Evolutionary conservation across 2,797 vertebrate species (phyloP), one percentile per base, ranked within the genome.

Genomic region (Enteromius anoplus): DNA sequence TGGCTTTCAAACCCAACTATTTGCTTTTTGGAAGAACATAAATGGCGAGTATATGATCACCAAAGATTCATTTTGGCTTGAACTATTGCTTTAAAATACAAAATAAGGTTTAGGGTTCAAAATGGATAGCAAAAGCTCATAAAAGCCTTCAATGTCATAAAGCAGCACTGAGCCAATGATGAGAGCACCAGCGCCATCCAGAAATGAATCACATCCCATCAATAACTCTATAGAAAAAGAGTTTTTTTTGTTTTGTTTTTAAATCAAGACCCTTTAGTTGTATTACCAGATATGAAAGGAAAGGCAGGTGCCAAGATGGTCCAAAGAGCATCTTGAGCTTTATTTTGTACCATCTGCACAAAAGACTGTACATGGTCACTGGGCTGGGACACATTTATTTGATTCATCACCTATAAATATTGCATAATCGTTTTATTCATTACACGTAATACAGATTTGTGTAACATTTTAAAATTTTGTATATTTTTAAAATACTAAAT

Each of bases 261-360:
- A 70, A 58, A 80, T 80, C 78, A 60, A 80, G 70, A 70, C 2
- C 9, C 78, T 70, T 80, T 40, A 80, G 78, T 3, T 69, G 34
- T 45, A 34, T 51, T 55, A 45, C 23, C 34, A 45, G 51, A 80
- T 7, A 66, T 51, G 17, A 65, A 64, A 47, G 9, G 12, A n/a
- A 17, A 47, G 23, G 45, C 40, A 78, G 58, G 15, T 64, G 23
- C 58, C 23, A 77, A 15, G 40, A 62, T 42, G 15, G 37, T 37
- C 19, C 3, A 11, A 65, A 65, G 17, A 65, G 32, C 32, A 65
- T 10, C 15, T 19, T 66, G 64, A 21, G 64, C 32, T 66, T 66
- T 7, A 66, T 21, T 66, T 37, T 66, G 17, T 19, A 37, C 64
- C 6, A 15, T 64, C 26, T 29, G 60, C 14, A 32, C 60, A 17